Evolutionary conservation across 2,888 invertebrate species (phyloP).

Genomic region (Smittia sp.): DNA sequence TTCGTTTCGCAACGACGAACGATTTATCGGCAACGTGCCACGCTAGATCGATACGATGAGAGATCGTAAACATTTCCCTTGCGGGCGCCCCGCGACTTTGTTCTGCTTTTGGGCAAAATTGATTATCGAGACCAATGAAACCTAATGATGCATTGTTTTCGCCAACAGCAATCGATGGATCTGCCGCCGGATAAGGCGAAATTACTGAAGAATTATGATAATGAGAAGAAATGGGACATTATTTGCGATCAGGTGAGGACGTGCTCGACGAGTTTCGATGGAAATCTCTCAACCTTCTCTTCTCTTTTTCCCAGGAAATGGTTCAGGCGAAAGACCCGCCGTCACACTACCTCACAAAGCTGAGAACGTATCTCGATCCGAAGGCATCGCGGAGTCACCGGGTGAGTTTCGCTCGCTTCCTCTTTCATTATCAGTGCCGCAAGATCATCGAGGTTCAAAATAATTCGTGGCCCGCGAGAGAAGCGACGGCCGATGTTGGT

Average conservation of each 20-base stretch:
- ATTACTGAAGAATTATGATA: slow-evolving; percentile 89
- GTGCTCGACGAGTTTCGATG: background rate
- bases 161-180: slow-evolving; percentile 94
- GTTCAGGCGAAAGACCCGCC: slow-evolving; percentile 98
- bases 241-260: slow-evolving; percentile 92
- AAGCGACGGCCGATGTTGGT: slow-evolving; percentile 1
- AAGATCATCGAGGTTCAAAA: slow-evolving; percentile 12
- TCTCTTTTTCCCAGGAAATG: slow-evolving; percentile 72
- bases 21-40: slow-evolving; percentile 15
- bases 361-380: slow-evolving; percentile 93
- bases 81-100: background rate
- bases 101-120: background rate
- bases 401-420: slow-evolving; percentile 61
- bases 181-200: slow-evolving; percentile 98
- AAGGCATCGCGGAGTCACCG: slow-evolving; percentile 92
- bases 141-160: background rate
- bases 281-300: background rate
- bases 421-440: background rate
- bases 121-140: background rate
- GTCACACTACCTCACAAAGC: slow-evolving; percentile 91
- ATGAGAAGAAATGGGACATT: slow-evolving; percentile 99
- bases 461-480: background rate
- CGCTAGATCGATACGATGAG: background rate
- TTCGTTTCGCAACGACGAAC: background rate
- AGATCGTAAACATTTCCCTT: background rate